A percentile compares a stretch with the other conserved stretches of the same genome.
Evolutionary conservation across 2,797 vertebrate species (phyloP).

Genomic region (Coregonus ussuriensis): DNA sequence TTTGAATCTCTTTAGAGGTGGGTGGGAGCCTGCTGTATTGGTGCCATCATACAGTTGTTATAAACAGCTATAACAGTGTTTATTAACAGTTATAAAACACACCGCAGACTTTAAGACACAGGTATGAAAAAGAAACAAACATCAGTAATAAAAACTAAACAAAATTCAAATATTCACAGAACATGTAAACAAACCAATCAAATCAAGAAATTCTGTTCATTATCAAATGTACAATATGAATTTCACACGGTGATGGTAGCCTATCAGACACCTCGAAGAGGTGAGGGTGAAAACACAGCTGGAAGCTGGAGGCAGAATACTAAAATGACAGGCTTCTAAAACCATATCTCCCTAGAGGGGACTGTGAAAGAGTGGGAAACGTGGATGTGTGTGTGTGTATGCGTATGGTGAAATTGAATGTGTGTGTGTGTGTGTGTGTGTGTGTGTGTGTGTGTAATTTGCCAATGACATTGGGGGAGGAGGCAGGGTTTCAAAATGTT

Average conservation of each 20-base stretch:
- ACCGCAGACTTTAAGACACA: conserved; percentile 23
- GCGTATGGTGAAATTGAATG: conserved; percentile 8
- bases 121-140: conserved; percentile 4
- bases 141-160: conserved; percentile 6
- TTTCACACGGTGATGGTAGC: background rate
- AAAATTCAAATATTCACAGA: conserved; percentile 38
- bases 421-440: too few relatives aligned
- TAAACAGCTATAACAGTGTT: background rate
- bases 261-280: background rate
- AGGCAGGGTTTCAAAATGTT: conserved; percentile 10
- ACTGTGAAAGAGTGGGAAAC: conserved; percentile 15
- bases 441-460: conserved; percentile 53
- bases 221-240: conserved; percentile 18
- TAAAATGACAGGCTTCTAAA: conserved; percentile 24
- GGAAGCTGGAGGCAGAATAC: conserved; percentile 3
- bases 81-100: conserved; percentile 8
- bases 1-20: background rate
- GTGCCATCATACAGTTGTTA: conserved; percentile 3
- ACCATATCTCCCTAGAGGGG: conserved; percentile 9
- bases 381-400: conserved; percentile 13
- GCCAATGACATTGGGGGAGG: conserved; percentile 45
- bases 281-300: conserved; percentile 18
- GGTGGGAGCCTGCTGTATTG: background rate
- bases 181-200: conserved; percentile 29
- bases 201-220: conserved; percentile 12